phyloP scores from a whole-genome alignment of 2,797 vertebrate genomes.

The Enteromius unitaeniatus region DNA sequence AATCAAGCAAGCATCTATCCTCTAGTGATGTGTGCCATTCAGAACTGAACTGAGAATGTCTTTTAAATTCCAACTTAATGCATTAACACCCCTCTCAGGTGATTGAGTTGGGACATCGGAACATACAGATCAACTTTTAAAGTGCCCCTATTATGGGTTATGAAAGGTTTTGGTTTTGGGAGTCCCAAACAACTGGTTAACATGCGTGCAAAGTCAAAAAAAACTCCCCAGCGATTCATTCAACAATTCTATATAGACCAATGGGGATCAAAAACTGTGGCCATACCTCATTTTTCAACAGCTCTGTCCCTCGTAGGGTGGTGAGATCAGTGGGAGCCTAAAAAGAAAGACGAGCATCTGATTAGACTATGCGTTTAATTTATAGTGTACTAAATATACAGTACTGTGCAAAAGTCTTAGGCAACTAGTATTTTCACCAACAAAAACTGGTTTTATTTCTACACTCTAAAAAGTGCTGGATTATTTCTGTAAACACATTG shows the following conservation, averaged over 20 bases:
- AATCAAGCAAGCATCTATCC: not conserved
- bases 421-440: too few species aligned
- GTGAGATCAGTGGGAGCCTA: slow-evolving; percentile 44
- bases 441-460: too few species aligned
- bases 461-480: too few species aligned
- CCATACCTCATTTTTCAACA: slow-evolving; percentile 67
- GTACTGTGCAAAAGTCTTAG: too few species aligned
- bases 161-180: too few species aligned
- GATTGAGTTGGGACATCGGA: not conserved
- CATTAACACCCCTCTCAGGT: slow-evolving; percentile 4
- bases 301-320: slow-evolving; percentile 49
- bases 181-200: too few species aligned
- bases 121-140: not conserved
- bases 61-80: not conserved
- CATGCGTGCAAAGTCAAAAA: too few species aligned
- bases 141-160: too few species aligned
- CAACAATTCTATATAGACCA: not conserved
- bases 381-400: not conserved
- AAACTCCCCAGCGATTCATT: too few species aligned
- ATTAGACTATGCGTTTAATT: not conserved
- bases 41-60: not conserved
- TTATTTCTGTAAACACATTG: too few species aligned
- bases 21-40: not conserved
- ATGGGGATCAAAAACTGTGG: not conserved
- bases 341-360: slow-evolving; percentile 17